These are phyloP conservation scores for Pogonocherus hispidulus DNA, from an alignment of 2,888 invertebrate genomes.

Conservation along the genomic window DNA sequence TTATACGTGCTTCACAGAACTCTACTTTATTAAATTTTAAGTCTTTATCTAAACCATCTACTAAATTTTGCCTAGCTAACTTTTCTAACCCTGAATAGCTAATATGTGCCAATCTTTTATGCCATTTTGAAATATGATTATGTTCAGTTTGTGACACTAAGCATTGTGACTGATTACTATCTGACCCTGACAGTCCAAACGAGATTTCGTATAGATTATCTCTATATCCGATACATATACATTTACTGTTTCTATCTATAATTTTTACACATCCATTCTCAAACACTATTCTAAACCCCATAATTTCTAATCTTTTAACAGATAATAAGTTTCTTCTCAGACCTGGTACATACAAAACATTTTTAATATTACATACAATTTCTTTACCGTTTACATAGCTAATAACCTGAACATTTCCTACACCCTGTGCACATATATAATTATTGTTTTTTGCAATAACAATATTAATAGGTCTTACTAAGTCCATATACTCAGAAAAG, in stretches of 20 bases:
- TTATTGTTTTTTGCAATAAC: slow-evolving; percentile 26
- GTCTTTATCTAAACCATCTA: slow-evolving; percentile 35
- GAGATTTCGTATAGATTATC: slow-evolving; percentile 44
- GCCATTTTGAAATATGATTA: background rate
- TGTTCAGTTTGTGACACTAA: too few species aligned
- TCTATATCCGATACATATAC: slow-evolving; percentile 32
- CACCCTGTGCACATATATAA: slow-evolving; percentile 26
- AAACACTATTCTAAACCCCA: slow-evolving; percentile 30
- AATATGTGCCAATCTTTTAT: background rate
- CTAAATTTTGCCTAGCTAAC: slow-evolving; percentile 19
- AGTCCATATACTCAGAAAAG: slow-evolving; percentile 1
- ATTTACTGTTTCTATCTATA: slow-evolving; percentile 17
- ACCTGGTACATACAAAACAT: slow-evolving; percentile 42
- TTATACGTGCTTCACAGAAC: slow-evolving; percentile 46
- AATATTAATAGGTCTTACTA: slow-evolving; percentile 40
- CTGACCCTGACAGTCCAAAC: slow-evolving; percentile 18
- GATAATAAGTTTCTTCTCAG: slow-evolving; percentile 37
- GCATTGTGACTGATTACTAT: too few species aligned
- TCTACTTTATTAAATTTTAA: slow-evolving; percentile 34
- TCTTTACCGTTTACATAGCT: slow-evolving; percentile 34
- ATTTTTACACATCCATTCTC: slow-evolving; percentile 34
- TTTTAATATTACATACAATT: slow-evolving; percentile 38
- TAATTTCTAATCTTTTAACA: slow-evolving; percentile 35
- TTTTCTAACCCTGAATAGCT: slow-evolving; percentile 25
- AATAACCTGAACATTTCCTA: slow-evolving; percentile 43